Evolutionary conservation across 2,113 vertebrate species (phyloP).

Genomic region (Grantiella picta): DNA sequence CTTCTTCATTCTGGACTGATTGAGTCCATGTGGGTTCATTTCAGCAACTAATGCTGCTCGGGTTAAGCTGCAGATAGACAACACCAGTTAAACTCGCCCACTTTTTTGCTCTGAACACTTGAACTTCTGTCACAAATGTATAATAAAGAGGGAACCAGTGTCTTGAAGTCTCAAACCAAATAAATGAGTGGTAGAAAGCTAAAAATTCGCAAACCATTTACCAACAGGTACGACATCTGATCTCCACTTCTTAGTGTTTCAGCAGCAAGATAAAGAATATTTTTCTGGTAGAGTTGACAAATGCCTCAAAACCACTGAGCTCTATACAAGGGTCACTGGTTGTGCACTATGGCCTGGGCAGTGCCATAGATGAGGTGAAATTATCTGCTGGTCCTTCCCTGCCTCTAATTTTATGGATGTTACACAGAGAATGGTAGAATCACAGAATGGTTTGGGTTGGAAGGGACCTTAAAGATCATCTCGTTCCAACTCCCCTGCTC

Average conservation of each 20-base stretch:
- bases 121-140: background rate
- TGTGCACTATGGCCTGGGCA: background rate
- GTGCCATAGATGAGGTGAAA: background rate
- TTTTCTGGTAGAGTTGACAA: background rate
- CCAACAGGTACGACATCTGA: background rate
- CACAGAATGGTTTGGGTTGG: background rate
- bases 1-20: background rate
- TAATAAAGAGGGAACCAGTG: background rate
- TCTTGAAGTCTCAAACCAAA: background rate
- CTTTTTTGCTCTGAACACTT: background rate
- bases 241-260: background rate
- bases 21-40: background rate
- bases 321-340: background rate
- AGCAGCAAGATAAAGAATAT: background rate
- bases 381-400: background rate
- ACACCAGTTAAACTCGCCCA: background rate
- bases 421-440: background rate
- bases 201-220: background rate
- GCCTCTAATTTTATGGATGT: background rate
- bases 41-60: background rate
- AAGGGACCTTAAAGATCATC: background rate
- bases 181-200: background rate
- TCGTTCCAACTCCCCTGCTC: accelerated
- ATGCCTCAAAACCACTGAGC: background rate
- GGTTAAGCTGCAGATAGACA: background rate